Evolutionary conservation across 2,888 invertebrate species (phyloP).

Genomic region (Litoditis marina): DNA sequence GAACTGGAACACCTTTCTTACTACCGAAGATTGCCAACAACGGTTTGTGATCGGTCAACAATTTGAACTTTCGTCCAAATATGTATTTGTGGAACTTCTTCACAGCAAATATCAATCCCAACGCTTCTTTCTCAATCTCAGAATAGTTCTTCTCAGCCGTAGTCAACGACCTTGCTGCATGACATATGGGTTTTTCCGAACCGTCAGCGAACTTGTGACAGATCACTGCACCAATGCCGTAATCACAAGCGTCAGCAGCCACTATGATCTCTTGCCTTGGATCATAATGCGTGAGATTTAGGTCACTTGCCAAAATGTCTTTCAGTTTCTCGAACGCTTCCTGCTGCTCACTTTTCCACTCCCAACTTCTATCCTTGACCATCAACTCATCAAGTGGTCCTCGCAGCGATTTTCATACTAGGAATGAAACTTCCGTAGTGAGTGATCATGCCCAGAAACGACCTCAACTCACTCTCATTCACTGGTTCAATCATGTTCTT

Average conservation of each 20-base stretch:
- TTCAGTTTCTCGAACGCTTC: no score
- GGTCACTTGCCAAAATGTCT: no score
- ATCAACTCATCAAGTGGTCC: no score
- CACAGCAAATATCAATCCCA: slow-evolving; percentile 62
- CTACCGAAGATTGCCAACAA: slow-evolving; percentile 52
- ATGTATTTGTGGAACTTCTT: slow-evolving; percentile 63
- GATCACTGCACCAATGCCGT: slow-evolving; percentile 56
- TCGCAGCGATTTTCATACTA: no score
- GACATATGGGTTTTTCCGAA: slow-evolving; percentile 36
- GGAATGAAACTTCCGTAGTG: no score
- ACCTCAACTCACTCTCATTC: no score
- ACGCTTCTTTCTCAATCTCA: slow-evolving; percentile 59
- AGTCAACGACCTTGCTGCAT: slow-evolving; percentile 26
- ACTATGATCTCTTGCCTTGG: slow-evolving; percentile 51
- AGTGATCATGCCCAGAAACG: no score
- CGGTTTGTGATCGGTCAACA: slow-evolving; percentile 54
- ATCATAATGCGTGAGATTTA: slow-evolving; percentile 58
- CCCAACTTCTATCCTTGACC: no score
- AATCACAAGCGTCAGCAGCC: slow-evolving; percentile 62
- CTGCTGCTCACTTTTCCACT: no score
- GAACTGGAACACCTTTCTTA: slow-evolving; percentile 42
- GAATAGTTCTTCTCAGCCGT: slow-evolving; percentile 33
- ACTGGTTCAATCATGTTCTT: no score
- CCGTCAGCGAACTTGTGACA: slow-evolving; percentile 46
- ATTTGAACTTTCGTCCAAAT: slow-evolving; percentile 62